Evolutionary conservation across 2,113 vertebrate genomes (phyloP), one percentile per base, ranked within the genome.

Genomic region (Notothenia rossii): DNA sequence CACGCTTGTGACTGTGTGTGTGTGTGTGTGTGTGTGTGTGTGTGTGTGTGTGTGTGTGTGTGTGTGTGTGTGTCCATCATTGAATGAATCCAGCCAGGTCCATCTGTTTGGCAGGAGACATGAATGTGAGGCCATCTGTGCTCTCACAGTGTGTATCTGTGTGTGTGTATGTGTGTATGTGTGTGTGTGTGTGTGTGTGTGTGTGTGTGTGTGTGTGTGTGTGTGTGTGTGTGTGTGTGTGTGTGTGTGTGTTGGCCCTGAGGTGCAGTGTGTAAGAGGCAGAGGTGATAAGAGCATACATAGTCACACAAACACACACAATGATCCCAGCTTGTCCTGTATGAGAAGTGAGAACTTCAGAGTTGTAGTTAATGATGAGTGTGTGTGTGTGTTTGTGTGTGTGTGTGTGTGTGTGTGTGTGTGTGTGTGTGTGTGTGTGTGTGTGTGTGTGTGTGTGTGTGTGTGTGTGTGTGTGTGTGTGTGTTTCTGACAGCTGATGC

Each of bases 81-180:
- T 96, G 96, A 96, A 96, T 96, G 88, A 89, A 92, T 93, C 84
- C 86, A 91, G 96, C 92, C 92, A 96, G 92, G 96, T 97, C 96
- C 97, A 98, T 97, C 97, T 98, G 97, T 97, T 98, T 97, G 97
- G 96, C 96, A 97, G 96, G 93, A 95, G 96, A 96, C 96, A 96
- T 95, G 96, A 97, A 96, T 96, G 94, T 95, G 93, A 96, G 96
- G 97, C 97, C 97, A 98, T 98, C 97, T 98, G 96, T 96, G 96
- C 95, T 94, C 92, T 96, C 90, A 93, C 94, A 62, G 88, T 85
- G 75, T n/a, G n/a, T n/a, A n/a, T n/a, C n/a, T n/a, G n/a, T n/a
- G n/a, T n/a, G n/a, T n/a, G n/a, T n/a, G n/a, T n/a, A n/a, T n/a
- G n/a, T n/a, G n/a, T n/a, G n/a, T n/a, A n/a, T 85, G 72, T 78